Evolutionary conservation across 2,888 invertebrate species (phyloP), one percentile per base, ranked within the genome.

Genomic region (Andrena camellia): DNA sequence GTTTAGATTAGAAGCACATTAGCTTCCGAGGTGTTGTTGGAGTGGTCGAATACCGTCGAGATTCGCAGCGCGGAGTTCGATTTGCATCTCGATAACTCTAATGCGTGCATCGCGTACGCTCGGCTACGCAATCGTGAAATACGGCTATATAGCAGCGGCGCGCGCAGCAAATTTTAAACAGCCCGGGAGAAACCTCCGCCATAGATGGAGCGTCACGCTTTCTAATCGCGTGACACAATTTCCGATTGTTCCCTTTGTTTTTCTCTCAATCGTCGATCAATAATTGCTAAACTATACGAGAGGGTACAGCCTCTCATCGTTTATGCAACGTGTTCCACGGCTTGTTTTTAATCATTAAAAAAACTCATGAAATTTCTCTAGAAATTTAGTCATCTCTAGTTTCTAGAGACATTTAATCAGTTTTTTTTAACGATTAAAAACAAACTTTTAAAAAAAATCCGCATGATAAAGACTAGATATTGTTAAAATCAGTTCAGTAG

Each of bases 161-260:
- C 33, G 50, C 57, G 78, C 20, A 59, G 35, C 20, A 64, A 79
- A 78, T 78, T 70, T 79, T 66, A 78, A 70, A 77, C 50, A 79
- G 69, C 70, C 48, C 69, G 50, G 57, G 71, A 62, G 74, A 79
- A 52, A 68, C 23, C 69, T 33, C 57, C 33, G 17, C 63, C 59
- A 52, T 64, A 78, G 69, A 48, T 50, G 69, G 63, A 67, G 57
- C 7, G 29, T 26, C 23, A 42, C 29, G 69, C 79, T 78, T 78
- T 78, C 79, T 64, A 70, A 59, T 42, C 8, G 50, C 13, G 26
- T 54, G 69, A 64, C 57, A 64, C 54, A 59, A 77, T 59, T 77
- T 54, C 54, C 48, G 10, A 72, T 31, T 10, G 10, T n/a, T 42
- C n/a, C 31, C 3, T 42, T 31, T 20, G 5, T 8, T 42, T 42